Percentiles rank a stretch among this genome's conserved stretches.
phyloP scores from a whole-genome alignment of 2,888 invertebrate genomes.

The Leptopilina drosophilae region DNA sequence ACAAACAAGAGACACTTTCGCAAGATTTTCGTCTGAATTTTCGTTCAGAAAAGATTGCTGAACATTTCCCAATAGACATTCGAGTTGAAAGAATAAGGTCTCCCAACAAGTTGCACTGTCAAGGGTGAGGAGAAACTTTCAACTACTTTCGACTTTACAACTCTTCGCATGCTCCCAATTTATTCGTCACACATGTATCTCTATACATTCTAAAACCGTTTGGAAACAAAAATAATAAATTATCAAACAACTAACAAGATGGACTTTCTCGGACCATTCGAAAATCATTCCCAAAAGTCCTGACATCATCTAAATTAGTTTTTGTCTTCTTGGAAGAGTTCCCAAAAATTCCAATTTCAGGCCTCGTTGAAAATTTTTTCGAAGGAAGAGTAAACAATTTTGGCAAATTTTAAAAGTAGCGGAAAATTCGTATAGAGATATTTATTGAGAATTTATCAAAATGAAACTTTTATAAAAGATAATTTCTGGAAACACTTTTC shows the following conservation, averaged over 20 bases:
- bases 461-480: not conserved
- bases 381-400: too few species aligned
- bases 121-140: not conserved
- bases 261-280: too few species aligned
- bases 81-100: slow-evolving; percentile 10
- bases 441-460: not conserved
- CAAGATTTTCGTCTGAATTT: slow-evolving; percentile 15
- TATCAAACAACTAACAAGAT: too few species aligned
- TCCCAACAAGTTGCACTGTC: slow-evolving; percentile 1
- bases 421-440: too few species aligned
- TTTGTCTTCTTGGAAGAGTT: too few species aligned
- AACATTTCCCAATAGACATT: slow-evolving; percentile 10
- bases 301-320: too few species aligned
- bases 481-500: slow-evolving; percentile 9
- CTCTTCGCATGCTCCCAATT: slow-evolving; percentile 1
- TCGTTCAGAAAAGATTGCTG: not conserved
- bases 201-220: too few species aligned
- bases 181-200: not conserved
- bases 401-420: too few species aligned
- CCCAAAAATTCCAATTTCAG: too few species aligned
- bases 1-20: not conserved
- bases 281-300: too few species aligned
- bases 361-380: too few species aligned
- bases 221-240: too few species aligned
- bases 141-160: slow-evolving; percentile 14